phyloP scores from a whole-genome alignment of 2,113 vertebrate genomes.

The Ceyx cyanopectus region DNA sequence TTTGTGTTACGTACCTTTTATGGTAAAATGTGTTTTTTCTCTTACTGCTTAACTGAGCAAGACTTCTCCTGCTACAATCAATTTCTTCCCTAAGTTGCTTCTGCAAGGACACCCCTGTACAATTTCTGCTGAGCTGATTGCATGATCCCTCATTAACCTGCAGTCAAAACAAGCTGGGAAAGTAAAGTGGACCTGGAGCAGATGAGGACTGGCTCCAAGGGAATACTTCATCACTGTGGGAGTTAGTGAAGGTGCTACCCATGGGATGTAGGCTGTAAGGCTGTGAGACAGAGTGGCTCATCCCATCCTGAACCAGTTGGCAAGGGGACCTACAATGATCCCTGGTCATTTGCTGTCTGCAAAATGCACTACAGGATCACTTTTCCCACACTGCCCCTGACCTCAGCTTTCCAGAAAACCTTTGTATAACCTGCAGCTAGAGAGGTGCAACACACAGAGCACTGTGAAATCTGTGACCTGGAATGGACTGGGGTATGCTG shows the following conservation, averaged over 20 bases:
- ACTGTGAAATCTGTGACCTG: no score
- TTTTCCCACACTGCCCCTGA: no score
- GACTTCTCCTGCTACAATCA: neutral
- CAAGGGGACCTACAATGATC: neutral
- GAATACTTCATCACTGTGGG: rapidly evolving
- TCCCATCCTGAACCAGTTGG: neutral
- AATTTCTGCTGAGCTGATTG: neutral
- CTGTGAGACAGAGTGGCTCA: neutral
- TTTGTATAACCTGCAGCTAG: no score
- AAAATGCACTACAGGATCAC: no score
- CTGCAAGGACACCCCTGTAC: neutral
- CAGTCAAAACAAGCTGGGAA: neutral
- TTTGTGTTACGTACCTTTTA: slow-evolving; percentile 10
- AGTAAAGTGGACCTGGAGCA: neutral
- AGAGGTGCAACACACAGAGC: no score
- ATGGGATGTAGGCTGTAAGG: neutral
- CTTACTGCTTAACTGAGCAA: neutral
- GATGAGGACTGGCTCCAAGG: neutral
- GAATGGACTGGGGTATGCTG: no score
- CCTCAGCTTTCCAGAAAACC: no score
- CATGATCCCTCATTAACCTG: neutral
- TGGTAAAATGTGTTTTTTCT: slow-evolving; percentile 35
- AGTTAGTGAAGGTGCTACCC: neutral
- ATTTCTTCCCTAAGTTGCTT: neutral
- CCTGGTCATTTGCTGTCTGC: no score